Percentiles rank a stretch among this genome's conserved stretches.
Conservation (phyloP, 2,113 vertebrate genomes). For the Hippotragus niger region DNA sequence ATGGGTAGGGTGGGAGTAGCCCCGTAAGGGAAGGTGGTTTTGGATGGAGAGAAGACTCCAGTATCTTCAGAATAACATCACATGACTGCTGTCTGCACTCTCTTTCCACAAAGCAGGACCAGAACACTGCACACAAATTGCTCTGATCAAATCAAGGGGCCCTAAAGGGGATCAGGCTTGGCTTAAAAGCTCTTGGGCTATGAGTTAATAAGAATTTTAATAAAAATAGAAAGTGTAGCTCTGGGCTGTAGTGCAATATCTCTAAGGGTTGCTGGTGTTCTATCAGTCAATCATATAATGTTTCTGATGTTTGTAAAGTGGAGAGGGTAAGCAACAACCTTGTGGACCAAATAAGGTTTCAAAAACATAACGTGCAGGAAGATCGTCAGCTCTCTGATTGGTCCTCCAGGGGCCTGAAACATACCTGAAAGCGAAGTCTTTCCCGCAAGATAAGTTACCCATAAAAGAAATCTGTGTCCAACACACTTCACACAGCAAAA, state of each 20-base stretch:
- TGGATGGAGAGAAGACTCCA: not conserved
- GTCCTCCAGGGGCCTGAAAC: not conserved
- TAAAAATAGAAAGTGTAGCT: constrained; percentile 68
- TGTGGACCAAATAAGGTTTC: not conserved
- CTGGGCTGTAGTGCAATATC: constrained; percentile 31
- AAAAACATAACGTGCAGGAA: not conserved
- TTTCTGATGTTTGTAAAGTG: not conserved
- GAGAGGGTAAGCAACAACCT: constrained; percentile 1
- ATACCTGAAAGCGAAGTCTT: not conserved
- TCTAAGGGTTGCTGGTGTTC: constrained; percentile 40
- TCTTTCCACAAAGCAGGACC: not conserved
- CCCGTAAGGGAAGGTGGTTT: not conserved
- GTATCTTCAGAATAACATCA: not conserved
- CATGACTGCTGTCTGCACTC: not conserved
- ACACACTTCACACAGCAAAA: not conserved
- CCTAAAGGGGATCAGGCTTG: constrained; percentile 52
- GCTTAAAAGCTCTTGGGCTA: constrained; percentile 66
- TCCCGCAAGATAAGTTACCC: not conserved
- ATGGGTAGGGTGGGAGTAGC: not conserved
- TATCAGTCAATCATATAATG: constrained; percentile 66
- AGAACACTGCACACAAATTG: constrained; percentile 34
- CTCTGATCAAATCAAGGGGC: constrained; percentile 48
- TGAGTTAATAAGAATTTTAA: constrained; percentile 74
- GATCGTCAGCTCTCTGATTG: not conserved
- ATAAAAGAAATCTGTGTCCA: not conserved